Base-by-base conservation (phyloP, 2,888 invertebrate species). In the Polymixis lichenea region DNA sequence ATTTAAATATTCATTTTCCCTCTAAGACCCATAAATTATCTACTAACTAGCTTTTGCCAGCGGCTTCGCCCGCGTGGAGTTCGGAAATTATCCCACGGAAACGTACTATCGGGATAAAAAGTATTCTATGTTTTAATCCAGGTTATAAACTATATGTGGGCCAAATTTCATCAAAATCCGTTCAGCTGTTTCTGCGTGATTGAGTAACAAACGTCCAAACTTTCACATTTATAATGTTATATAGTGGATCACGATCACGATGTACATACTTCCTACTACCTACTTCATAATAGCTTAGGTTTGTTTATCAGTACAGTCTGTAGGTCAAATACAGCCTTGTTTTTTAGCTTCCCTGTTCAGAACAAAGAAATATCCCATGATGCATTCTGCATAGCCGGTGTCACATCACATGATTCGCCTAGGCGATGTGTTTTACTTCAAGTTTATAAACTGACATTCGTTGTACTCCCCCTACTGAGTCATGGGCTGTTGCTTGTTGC, bases 391-490 rank as follows among this genome's bases (percentile, higher is more conserved):
- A 28, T 62, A 65, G n/a, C 60, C 43, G 46, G 15, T 58, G 49
- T 61, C 77, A 73, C 58, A 67, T 75, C 75, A 79, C 77, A 69
- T 80, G 77, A 77, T 68, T 71, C 55, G 67, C 17, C 60, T 55
- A 64, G 25, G 58, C 65, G n/a, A 38, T 71, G 70, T 60, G 60
- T 67, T 77, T 49, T 19, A 22, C 38, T 61, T n/a, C 55, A 56
- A 71, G 67, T 72, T 82, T 78, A 64, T 68, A 75, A 78, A 79
- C 56, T 56, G 51, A 56, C 17, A 53, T 82, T 69, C 64, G 58
- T 56, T 58, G 72, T 68, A 65, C 56, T 38, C 38, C 67, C 60
- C 65, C 73, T 43, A 60, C 56, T 81, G 70, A 75, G 55, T 80
- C 80, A 80, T 60, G 22, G 28, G 49, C 53, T 60, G 51, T 64